These are phyloP conservation scores for Pantala flavescens DNA, from an alignment of 1,140 invertebrate genomes.

Conservation along the genomic window DNA sequence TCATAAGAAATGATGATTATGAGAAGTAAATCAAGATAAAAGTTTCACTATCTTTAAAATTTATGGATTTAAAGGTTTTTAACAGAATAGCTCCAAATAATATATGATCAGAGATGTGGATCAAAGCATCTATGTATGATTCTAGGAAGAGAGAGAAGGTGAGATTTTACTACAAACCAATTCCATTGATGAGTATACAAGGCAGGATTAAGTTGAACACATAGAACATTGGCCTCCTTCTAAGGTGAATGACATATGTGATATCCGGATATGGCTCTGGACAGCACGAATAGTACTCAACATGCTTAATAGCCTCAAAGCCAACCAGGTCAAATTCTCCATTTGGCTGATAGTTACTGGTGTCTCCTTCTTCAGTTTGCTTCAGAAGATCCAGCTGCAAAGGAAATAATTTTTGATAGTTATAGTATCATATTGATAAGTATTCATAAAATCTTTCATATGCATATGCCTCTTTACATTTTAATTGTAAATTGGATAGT, in stretches of 20 bases:
- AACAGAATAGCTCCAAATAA: too few species aligned
- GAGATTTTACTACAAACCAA: slow-evolving; percentile 51
- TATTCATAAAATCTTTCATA: too few species aligned
- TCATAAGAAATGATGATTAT: too few species aligned
- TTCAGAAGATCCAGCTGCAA: slow-evolving; percentile 57
- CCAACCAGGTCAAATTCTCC: slow-evolving; percentile 68
- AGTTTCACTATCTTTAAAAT: too few species aligned
- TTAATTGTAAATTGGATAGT: slow-evolving; percentile 26
- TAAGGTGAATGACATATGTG: slow-evolving; percentile 58
- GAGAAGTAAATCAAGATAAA: too few species aligned
- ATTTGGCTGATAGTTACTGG: slow-evolving; percentile 66
- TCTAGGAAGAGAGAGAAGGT: too few species aligned
- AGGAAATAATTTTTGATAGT: background rate
- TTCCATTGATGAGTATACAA: slow-evolving; percentile 78
- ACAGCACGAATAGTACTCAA: slow-evolving; percentile 61
- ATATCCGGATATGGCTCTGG: slow-evolving; percentile 51
- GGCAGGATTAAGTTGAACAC: slow-evolving; percentile 85
- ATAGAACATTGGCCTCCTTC: slow-evolving; percentile 77
- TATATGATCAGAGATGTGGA: too few species aligned
- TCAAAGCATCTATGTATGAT: too few species aligned
- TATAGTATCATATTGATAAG: too few species aligned
- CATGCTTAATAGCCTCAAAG: slow-evolving; percentile 57
- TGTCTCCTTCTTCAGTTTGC: slow-evolving; percentile 60
- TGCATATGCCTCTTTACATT: too few species aligned
- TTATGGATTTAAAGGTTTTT: too few species aligned